These are phyloP conservation scores for Aegithalos caudatus DNA, from an alignment of 2,113 vertebrate genomes.

Conservation along the genomic window DNA sequence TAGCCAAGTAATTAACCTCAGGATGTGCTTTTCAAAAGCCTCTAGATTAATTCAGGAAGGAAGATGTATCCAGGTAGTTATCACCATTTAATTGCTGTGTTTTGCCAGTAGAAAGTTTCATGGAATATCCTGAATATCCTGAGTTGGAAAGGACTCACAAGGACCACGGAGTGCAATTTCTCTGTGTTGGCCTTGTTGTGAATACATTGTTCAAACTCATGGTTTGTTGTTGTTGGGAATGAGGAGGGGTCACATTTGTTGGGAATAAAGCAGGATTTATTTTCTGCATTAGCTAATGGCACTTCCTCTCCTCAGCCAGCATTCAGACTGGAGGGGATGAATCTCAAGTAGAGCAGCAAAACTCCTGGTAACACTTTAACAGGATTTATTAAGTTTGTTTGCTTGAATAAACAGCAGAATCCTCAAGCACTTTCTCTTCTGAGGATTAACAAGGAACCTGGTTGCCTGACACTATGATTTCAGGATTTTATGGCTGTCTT, in stretches of 20 bases:
- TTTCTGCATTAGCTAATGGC: slow-evolving; percentile 18
- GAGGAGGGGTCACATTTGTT: not conserved
- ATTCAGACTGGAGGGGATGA: not conserved
- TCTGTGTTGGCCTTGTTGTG: not conserved
- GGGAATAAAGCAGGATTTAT: not conserved
- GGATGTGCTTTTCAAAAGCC: not conserved
- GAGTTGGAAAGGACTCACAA: not conserved
- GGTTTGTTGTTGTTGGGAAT: not conserved
- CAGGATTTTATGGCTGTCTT: not conserved
- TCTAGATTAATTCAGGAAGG: not conserved
- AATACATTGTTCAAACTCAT: accelerated
- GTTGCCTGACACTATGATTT: not conserved
- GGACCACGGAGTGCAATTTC: not conserved
- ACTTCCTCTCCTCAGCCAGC: slow-evolving; percentile 5
- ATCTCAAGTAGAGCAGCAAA: slow-evolving; percentile 21
- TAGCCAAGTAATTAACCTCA: not conserved
- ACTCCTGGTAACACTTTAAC: slow-evolving; percentile 53
- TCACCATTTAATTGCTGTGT: not conserved
- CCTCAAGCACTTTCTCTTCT: slow-evolving; percentile 15
- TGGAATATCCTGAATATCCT: not conserved
- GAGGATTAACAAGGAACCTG: not conserved
- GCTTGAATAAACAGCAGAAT: slow-evolving; percentile 43
- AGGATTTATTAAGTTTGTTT: slow-evolving; percentile 40
- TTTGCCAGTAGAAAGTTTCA: not conserved
- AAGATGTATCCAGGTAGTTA: not conserved